Evolutionary conservation across 2,888 invertebrate species (phyloP), one percentile per base, ranked within the genome.

Genomic region (Agriotes lineatus): DNA sequence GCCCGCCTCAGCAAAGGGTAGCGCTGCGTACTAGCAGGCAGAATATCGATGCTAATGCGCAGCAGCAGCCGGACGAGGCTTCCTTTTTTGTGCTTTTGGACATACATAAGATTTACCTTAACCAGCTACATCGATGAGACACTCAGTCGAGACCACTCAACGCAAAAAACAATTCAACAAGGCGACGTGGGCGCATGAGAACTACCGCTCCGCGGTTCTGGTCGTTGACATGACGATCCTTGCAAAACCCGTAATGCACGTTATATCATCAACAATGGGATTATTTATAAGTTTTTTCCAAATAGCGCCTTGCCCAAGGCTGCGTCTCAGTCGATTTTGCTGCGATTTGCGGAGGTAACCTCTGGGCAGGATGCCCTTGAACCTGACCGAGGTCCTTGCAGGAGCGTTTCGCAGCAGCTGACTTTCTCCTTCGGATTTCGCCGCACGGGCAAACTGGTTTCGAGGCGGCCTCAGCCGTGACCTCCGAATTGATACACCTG

Each of bases 401-500:
- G 33, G 7, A 33, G 9, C 35, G 52, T 20, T 56, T 56, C 33
- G 39, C 39, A 37, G 54, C 56, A 20, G 12, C n/a, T 22, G 48
- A 58, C 65, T 65, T 65, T 65, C 65, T 65, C 65, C 65, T 45
- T 56, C 45, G 37, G 14, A n/a, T 42, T 14, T n/a, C 19, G 44
- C 44, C 30, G 22, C 22, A 56, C 20, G 45, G 9, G 42, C 33
- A 48, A 65, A 65, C 65, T 48, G 65, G 65, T 65, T 65, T 22
- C 37, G 35, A 62, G 61, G 33, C 52, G 60, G 33, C 67, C 67
- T 67, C 62, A 67, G 56, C 61, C 67, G 33, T 67, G 67, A 67
- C 67, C 67, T 67, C 62, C 39, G 45, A 33, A 33, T 67, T 35
- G 14, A 44, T 20, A 25, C 66, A 66, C 59, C 42, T 60, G 58